These are phyloP conservation scores for Helostoma temminkii DNA, from an alignment of 2,797 vertebrate genomes.

Conservation along the genomic window DNA sequence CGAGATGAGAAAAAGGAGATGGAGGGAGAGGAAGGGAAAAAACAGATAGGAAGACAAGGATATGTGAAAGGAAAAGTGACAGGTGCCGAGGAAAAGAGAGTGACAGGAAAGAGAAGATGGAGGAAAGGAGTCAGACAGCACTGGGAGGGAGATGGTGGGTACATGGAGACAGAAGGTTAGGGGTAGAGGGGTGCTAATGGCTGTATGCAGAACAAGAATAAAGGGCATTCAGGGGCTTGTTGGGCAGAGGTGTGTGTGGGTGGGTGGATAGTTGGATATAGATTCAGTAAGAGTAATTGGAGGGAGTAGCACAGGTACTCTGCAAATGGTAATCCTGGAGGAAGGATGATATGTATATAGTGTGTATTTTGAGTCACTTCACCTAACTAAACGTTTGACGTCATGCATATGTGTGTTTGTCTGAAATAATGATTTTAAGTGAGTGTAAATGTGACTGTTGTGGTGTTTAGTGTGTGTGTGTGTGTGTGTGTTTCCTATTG, in stretches of 20 bases:
- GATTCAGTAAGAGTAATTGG: slow-evolving; percentile 46
- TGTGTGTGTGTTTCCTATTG: not conserved
- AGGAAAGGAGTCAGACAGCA: slow-evolving; percentile 45
- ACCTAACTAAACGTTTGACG: not conserved
- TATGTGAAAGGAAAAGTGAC: slow-evolving; percentile 62
- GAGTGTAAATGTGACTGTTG: not conserved
- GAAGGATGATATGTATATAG: slow-evolving; percentile 6
- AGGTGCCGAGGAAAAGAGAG: slow-evolving; percentile 59
- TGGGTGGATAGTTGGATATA: slow-evolving; percentile 28
- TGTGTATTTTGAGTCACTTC: slow-evolving; percentile 1
- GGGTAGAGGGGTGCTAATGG: slow-evolving; percentile 74
- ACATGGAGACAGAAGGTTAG: slow-evolving; percentile 64
- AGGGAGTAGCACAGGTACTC: slow-evolving; percentile 64
- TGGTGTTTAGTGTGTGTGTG: not conserved
- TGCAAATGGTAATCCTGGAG: slow-evolving; percentile 69
- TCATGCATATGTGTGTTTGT: not conserved
- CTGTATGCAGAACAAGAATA: slow-evolving; percentile 65
- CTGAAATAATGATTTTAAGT: not conserved
- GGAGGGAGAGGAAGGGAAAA: slow-evolving; percentile 35
- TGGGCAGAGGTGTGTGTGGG: slow-evolving; percentile 27
- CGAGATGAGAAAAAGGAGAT: slow-evolving; percentile 70
- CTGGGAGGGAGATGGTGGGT: slow-evolving; percentile 32
- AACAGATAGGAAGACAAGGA: slow-evolving; percentile 54
- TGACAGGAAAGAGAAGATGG: slow-evolving; percentile 51
- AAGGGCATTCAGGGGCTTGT: slow-evolving; percentile 43